Conservation (phyloP, 2,113 vertebrate genomes). For the Ovis canadensis region DNA sequence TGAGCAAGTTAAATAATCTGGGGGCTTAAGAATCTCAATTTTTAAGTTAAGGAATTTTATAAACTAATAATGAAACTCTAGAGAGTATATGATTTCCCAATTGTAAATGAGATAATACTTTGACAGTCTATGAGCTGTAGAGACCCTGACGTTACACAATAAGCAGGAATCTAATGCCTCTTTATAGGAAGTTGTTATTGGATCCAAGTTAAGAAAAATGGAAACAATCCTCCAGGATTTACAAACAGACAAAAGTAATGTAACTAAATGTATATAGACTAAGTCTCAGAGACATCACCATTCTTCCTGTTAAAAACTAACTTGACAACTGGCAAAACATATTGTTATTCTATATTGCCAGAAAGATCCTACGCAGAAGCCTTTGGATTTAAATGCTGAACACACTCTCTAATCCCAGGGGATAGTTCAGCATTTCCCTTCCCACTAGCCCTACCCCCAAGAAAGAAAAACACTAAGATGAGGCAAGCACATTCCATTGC, state of each 20-base stretch:
- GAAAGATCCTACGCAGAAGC: neutral
- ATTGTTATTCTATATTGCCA: neutral
- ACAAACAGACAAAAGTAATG: slow-evolving; percentile 1
- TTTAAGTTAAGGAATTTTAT: neutral
- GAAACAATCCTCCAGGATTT: slow-evolving; percentile 1
- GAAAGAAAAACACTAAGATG: neutral
- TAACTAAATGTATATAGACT: neutral
- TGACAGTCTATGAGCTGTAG: neutral
- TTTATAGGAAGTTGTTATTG: slow-evolving; percentile 1
- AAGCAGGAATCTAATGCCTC: neutral
- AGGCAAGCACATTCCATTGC: neutral
- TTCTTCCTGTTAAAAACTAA: slow-evolving; percentile 18
- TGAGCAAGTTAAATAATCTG: neutral
- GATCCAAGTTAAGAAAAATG: slow-evolving; percentile 21
- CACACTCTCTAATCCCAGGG: neutral
- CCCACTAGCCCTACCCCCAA: neutral
- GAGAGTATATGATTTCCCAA: neutral
- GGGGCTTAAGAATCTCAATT: neutral
- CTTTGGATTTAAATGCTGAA: neutral
- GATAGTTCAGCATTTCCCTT: neutral
- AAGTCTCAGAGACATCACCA: neutral
- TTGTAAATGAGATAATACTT: neutral
- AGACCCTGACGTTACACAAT: neutral
- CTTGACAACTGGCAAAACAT: neutral
- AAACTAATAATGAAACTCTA: neutral